A percentile compares a stretch with the other conserved stretches of the same genome.
phyloP scores from a whole-genome alignment of 1,140 invertebrate genomes.

The Stegodyphus mimosarum region DNA sequence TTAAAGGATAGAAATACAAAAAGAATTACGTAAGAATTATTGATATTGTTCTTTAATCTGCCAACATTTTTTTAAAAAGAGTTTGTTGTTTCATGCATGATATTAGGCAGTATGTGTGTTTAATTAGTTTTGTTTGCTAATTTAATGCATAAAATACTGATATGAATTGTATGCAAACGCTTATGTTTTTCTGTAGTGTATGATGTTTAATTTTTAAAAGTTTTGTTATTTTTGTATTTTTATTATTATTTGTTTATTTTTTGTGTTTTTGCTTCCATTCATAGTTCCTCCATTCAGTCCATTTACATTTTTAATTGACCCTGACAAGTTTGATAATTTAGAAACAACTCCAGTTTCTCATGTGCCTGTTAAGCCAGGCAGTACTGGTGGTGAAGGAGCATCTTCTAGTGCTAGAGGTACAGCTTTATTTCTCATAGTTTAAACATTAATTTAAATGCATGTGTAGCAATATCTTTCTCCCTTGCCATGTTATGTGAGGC shows the following conservation, averaged over 20 bases:
- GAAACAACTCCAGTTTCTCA: conserved; percentile 14
- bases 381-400: conserved; percentile 1
- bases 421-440: no score
- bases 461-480: no score
- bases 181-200: neutral
- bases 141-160: neutral
- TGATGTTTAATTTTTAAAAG: no score
- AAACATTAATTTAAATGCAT: no score
- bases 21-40: no score
- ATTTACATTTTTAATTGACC: conserved; percentile 18
- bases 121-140: neutral
- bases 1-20: no score
- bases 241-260: neutral
- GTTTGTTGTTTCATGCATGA: neutral
- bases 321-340: conserved; percentile 21
- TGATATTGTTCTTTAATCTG: no score
- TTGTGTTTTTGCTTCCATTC: conserved; percentile 36
- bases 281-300: conserved; percentile 47
- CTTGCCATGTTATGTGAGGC: no score
- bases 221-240: neutral
- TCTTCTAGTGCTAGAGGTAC: conserved; percentile 58
- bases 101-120: neutral
- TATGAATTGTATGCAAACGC: neutral
- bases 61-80: no score
- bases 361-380: conserved; percentile 12